Evolutionary conservation across 2,113 vertebrate genomes (phyloP), one percentile per base, ranked within the genome.

Genomic region (Laticauda laticaudata): DNA sequence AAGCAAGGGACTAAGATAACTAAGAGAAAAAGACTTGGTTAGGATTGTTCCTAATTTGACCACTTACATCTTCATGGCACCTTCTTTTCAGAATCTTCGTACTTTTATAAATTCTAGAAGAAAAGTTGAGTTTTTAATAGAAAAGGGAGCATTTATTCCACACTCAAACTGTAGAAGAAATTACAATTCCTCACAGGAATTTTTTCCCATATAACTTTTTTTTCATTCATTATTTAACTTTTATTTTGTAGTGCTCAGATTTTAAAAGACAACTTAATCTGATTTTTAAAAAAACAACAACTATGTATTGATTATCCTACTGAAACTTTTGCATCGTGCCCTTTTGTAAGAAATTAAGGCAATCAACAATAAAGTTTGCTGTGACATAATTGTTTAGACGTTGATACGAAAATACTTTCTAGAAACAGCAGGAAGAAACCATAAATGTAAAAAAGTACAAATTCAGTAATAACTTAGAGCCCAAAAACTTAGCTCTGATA

Each of bases 241-340:
- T 53, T 18, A 21, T 81, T 91, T 39, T 94, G 86, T 20, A 45
- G 3, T 91, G 54, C 51, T 95, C 48, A 86, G 15, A 59, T 91
- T 92, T 94, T 91, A 90, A 92, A 43, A 86, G 59, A 45, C 88
- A 0, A 0, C 88, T 90, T 39, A n/a, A 0, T 94, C 2, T 87
- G 24, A 29, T 54, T n/a, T 53, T 87, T 51, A 51, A 53, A 3
- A n/a, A 45, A 45, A 45, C 34, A 39, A 39, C 34, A 54, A 3
- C 26, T 15, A 20, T 88, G 4, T n/a, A 14, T 54, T 88, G 8
- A 7, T 88, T 54, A 45, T n/a, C 29, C 54, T 54, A n/a, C 34
- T 54, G 29, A 54, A 87, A 53, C 14, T 20, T n/a, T 87, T 54
- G 26, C 29, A 87, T 3, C 26, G 6, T 54, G 34, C 34, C 75